These are phyloP conservation scores for Tenrec ecaudatus DNA, from an alignment of 2,113 vertebrate genomes.

Conservation along the genomic window DNA sequence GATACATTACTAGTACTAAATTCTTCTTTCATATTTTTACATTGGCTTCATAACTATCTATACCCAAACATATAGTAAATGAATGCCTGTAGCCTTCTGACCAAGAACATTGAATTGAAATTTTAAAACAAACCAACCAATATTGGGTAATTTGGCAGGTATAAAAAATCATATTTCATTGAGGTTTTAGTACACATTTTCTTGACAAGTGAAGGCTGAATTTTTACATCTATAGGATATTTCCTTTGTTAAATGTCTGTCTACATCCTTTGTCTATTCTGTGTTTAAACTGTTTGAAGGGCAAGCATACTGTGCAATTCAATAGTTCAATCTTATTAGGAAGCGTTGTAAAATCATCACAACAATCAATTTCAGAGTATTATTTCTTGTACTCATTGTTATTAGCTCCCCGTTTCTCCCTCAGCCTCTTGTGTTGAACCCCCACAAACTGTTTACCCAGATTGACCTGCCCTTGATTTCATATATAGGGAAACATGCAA, in stretches of 20 bases:
- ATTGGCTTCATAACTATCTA: neutral
- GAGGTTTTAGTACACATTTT: conserved; percentile 25
- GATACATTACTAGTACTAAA: neutral
- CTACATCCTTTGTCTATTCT: neutral
- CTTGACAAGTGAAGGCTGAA: neutral
- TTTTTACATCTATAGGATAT: neutral
- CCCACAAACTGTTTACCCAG: too few relatives aligned
- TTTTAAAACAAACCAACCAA: conserved; percentile 27
- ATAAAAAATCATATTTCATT: neutral
- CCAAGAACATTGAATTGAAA: conserved; percentile 13
- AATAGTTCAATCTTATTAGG: too few relatives aligned
- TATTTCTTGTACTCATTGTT: too few relatives aligned
- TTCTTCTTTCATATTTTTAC: neutral
- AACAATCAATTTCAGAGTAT: too few relatives aligned
- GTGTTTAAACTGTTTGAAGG: too few relatives aligned
- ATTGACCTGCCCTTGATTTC: too few relatives aligned
- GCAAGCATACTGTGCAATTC: too few relatives aligned
- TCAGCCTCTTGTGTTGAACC: too few relatives aligned
- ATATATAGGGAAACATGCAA: too few relatives aligned
- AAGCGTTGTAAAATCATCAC: too few relatives aligned
- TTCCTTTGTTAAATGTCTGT: conserved; percentile 2
- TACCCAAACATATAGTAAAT: neutral
- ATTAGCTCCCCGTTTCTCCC: too few relatives aligned
- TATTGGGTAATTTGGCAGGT: conserved; percentile 1
- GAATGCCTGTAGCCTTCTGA: neutral